Base-by-base conservation (phyloP, 2,888 invertebrate genomes). In the Lochmaea capreae region DNA sequence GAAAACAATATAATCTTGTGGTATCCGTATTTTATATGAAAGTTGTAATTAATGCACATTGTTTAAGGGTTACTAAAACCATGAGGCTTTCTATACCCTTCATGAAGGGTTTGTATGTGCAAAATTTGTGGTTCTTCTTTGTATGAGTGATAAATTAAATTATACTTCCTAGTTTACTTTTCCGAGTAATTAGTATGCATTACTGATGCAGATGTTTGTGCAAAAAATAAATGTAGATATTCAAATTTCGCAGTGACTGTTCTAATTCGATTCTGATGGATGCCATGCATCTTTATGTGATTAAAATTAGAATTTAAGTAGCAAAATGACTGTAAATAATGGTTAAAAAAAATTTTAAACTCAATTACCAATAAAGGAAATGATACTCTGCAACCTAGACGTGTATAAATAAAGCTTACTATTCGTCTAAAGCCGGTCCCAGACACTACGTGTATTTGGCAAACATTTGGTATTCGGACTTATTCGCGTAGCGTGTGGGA, bases 11-110 rank as follows among this genome's bases (percentile, higher is more conserved):
- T 61, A 61, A 61, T 61, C 46, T 61, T 65, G 26, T 22, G n/a
- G 52, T 49, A 46, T 52, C n/a, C 43, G 18, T 49, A 65, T 52
- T 65, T 65, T 65, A 65, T 52, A 61, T 68, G 46, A 68, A 68
- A 59, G 54, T 68, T 68, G 58, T 68, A 68, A 68, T 68, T 68
- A 68, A 68, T 68, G 68, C 46, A 68, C 68, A 42, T 68, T 68
- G 68, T 68, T 68, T 49, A 46, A 39, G 14, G 39, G 22, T 59
- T 57, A 61, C 59, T 68, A 68, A 68, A 61, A 68, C 68, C 58
- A 43, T 26, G n/a, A 59, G 49, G 46, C 68, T 68, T 67, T 61
- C 61, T 59, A 43, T 68, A 59, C 3, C 49, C 58, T 68, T 22
- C 52, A 68, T 22, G 42, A 39, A 49, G 52, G 26, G 67, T 54